Evolutionary conservation across 1,140 invertebrate genomes (phyloP), one percentile per base, ranked within the genome.

Genomic region (Drosophila hydei): DNA sequence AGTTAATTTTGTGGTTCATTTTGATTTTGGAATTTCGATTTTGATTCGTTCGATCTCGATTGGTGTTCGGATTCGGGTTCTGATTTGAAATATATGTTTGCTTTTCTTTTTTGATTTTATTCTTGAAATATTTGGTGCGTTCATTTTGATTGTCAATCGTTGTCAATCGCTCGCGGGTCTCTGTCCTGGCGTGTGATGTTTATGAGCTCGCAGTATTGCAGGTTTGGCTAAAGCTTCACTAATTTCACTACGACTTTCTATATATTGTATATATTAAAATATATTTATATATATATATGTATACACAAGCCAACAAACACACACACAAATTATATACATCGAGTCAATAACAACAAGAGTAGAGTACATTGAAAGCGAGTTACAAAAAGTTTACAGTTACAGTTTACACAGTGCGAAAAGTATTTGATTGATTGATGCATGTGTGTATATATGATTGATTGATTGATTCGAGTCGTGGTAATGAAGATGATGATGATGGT

Each of bases 191-290:
- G 84, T 63, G 72, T 84, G 68, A 91, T 91, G 52, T 87, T 77
- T 68, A 91, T 90, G 75, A 89, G 73, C 78, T 91, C 77, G 64
- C 89, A 91, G 64, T 91, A 88, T 80, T 91, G 89, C 79, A 91
- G 77, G 61, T 79, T 91, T 79, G 85, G 90, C 89, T 91, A 91
- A 79, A 91, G 90, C 79, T 85, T 91, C 85, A 91, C 90, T 91
- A 91, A 73, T 77, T 89, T 90, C 67, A 91, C 90, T 91, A 91
- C 87, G 58, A 91, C 90, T 83, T 89, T 91, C 90, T 91, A 91
- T 73, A 54, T 59, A 58, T 54, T 51, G 51, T 42, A 52, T 48
- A 64, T 45, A 51, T 25, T 51, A 42, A 51, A 40, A 58, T 33
- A 64, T 18, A 40, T 33, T 43, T 11, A 48, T 21, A 47, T 19